These are phyloP conservation scores for Psettodes erumei DNA, from an alignment of 2,113 vertebrate species.

Conservation along the genomic window DNA sequence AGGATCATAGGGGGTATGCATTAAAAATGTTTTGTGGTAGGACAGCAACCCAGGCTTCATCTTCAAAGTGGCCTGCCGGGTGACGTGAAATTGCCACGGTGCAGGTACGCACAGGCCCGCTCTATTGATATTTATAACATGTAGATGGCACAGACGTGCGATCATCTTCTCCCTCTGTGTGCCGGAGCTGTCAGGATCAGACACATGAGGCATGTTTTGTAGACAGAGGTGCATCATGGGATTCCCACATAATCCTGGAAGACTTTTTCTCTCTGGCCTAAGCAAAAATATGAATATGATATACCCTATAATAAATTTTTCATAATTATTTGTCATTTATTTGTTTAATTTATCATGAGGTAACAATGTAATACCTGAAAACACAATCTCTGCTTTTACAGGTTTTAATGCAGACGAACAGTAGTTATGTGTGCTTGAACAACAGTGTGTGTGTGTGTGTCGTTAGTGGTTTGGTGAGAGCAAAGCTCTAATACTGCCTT, in stretches of 20 bases:
- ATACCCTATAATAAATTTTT: background rate
- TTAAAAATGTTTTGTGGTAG: slow-evolving; percentile 45
- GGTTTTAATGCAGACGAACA: no score
- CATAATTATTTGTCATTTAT: background rate
- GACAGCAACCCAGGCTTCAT: slow-evolving; percentile 48
- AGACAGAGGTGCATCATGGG: slow-evolving; percentile 51
- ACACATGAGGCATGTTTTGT: slow-evolving; percentile 46
- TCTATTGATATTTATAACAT: slow-evolving; percentile 74
- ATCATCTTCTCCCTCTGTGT: slow-evolving; percentile 37
- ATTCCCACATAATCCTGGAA: slow-evolving; percentile 26
- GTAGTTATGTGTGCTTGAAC: background rate
- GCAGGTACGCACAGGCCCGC: slow-evolving; percentile 19
- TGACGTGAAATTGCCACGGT: slow-evolving; percentile 43
- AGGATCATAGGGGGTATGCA: slow-evolving; percentile 22
- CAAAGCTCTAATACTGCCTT: slow-evolving; percentile 63
- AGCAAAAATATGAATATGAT: slow-evolving; percentile 19
- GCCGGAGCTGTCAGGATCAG: slow-evolving; percentile 45
- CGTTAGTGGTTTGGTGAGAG: slow-evolving; percentile 68
- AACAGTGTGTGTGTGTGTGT: slow-evolving; percentile 46
- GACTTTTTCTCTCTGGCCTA: background rate
- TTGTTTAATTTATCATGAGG: background rate
- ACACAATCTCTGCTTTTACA: no score
- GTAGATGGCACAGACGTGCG: slow-evolving; percentile 66
- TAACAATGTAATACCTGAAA: no score
- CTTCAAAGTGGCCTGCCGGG: slow-evolving; percentile 49